A percentile compares a stretch with the other conserved stretches of the same genome.
phyloP scores from a whole-genome alignment of 1,140 invertebrate species.

The Scaptomyza hsui region DNA sequence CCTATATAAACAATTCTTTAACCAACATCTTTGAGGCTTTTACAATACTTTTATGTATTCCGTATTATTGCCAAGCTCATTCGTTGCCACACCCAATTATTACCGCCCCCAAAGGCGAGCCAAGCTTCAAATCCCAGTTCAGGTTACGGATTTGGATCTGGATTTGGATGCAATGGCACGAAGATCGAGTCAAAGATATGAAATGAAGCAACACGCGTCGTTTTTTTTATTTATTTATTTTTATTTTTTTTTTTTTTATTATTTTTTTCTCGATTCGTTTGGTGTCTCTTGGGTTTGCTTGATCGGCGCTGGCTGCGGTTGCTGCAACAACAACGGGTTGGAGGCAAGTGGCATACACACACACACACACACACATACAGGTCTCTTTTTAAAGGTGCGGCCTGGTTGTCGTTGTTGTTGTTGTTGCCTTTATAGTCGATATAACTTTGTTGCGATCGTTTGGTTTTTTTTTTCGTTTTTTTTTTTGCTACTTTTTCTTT shows the following conservation, averaged over 20 bases:
- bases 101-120: background rate
- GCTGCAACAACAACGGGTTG: constrained; percentile 34
- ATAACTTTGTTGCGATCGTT: constrained; percentile 63
- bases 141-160: constrained; percentile 2
- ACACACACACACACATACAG: background rate
- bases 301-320: constrained; percentile 45
- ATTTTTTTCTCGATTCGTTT: constrained; percentile 14
- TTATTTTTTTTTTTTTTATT: constrained; percentile 5
- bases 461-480: constrained; percentile 36
- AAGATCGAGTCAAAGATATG: constrained; percentile 70
- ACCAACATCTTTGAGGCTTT: background rate
- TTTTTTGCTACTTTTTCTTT: constrained; percentile 44
- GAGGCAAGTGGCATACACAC: constrained; percentile 29
- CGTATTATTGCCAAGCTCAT: background rate
- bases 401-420: constrained; percentile 26
- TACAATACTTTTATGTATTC: too few species aligned
- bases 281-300: constrained; percentile 49
- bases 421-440: constrained; percentile 67
- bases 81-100: constrained; percentile 21
- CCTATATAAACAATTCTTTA: too few species aligned
- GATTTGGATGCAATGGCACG: constrained; percentile 35
- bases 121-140: background rate
- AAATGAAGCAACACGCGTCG: constrained; percentile 55
- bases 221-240: constrained; percentile 15
- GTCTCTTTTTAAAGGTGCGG: constrained; percentile 63